Evolutionary conservation across 1,140 invertebrate genomes (phyloP), one percentile per base, ranked within the genome.

Genomic region (Apis dorsata): DNA sequence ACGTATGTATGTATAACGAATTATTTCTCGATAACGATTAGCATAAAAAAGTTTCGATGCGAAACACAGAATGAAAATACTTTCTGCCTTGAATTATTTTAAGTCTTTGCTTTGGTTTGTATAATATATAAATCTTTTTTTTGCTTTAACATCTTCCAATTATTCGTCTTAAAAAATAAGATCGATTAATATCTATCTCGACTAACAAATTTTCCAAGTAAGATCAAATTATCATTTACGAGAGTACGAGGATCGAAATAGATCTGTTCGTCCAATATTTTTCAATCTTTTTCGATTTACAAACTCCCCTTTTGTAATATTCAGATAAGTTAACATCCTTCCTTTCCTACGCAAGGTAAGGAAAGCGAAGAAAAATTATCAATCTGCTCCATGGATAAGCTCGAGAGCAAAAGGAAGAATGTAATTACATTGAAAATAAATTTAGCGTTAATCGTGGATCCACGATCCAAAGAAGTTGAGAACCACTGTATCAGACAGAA

Each of bases 31-130:
- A 65, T 17, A 74, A 59, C 55, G 55, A 59, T 73, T 73, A 73
- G 55, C 55, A 53, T 59, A 59, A 59, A 2, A 59, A 73, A 19
- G 73, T 62, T 62, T 63, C 73, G 73, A 62, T 73, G 71, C 55
- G 19, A 34, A 59, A 59, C 55, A 55, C 55, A 73, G 55, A 59
- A 57, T 28, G 71, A 34, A 72, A 57, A 55, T 57, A 57, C 51
- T n/a, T n/a, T 57, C n/a, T 55, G 69, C 53, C 24, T 72, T 57
- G 15, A 34, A 72, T 13, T 17, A 28, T n/a, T 44, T n/a, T 21
- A 71, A 71, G 55, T 51, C 49, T 51, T n/a, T 70, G 19, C 21
- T 44, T 44, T 0, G 10, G 21, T 21, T 24, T 28, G 34, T 21
- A 69, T 19, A n/a, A n/a, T 11, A 44, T 66, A 17, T 69, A 44